A percentile compares a stretch with the other conserved stretches of the same genome.
Conservation (phyloP, 2,797 vertebrate species). For the Alfaro cultratus region DNA sequence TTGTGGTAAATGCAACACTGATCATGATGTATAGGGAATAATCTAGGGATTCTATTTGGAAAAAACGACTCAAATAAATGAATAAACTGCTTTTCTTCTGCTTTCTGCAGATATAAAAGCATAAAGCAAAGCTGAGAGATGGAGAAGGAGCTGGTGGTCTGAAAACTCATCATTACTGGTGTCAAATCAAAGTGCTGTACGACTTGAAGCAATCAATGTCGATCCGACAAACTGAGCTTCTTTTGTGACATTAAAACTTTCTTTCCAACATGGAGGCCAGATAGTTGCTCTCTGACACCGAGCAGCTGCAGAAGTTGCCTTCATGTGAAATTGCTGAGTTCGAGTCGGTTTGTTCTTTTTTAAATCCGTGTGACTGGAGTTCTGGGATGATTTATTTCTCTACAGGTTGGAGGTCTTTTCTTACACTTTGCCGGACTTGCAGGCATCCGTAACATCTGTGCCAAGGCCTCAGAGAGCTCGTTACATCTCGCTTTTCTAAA, state of each 20-base stretch:
- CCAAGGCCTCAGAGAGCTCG: background rate
- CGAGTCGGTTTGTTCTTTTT: background rate
- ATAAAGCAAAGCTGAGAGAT: background rate
- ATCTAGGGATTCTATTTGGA: background rate
- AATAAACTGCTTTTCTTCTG: background rate
- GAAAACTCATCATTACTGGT: background rate
- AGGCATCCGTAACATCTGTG: background rate
- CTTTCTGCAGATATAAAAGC: background rate
- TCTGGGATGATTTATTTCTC: background rate
- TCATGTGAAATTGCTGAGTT: background rate
- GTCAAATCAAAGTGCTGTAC: slow-evolving; percentile 1
- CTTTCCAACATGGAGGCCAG: background rate
- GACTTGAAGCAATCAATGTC: slow-evolving; percentile 3
- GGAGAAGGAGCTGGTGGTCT: background rate
- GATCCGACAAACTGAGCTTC: background rate
- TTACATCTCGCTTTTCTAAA: background rate
- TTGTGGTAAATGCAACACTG: background rate
- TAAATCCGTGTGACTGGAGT: background rate
- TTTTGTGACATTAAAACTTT: background rate
- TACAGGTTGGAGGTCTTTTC: slow-evolving; percentile 5
- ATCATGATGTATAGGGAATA: background rate
- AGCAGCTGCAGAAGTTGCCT: background rate
- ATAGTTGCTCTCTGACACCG: background rate
- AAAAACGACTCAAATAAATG: background rate
- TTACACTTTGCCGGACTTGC: background rate